These are phyloP conservation scores for Andrena chrysosceles DNA, from an alignment of 2,888 invertebrate genomes.

Conservation along the genomic window DNA sequence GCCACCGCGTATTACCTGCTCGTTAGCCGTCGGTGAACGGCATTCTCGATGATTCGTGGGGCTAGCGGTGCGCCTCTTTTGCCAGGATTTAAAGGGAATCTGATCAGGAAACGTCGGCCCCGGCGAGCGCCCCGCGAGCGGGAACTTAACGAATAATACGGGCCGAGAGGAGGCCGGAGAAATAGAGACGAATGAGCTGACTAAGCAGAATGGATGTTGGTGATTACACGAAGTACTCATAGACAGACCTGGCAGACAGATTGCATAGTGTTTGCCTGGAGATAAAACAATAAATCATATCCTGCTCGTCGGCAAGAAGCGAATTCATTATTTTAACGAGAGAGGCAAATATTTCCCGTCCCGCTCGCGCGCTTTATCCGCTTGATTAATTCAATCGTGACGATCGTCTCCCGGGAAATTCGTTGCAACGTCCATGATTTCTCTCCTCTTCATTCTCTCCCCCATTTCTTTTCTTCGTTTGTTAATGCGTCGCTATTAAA, in stretches of 20 bases:
- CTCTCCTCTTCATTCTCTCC: background rate
- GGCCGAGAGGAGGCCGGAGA: background rate
- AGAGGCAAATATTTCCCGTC: constrained; percentile 15
- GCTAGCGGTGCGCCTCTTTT: constrained; percentile 19
- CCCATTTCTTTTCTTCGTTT: no score
- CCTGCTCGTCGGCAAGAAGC: background rate
- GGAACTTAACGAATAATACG: background rate
- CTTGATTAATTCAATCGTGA: constrained; percentile 32
- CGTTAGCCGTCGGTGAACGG: constrained; percentile 44
- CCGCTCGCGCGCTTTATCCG: background rate
- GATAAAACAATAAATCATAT: constrained; percentile 48
- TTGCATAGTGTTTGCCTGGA: constrained; percentile 15
- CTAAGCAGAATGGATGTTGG: constrained; percentile 33
- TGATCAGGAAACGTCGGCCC: constrained; percentile 7
- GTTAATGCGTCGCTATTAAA: constrained; percentile 13
- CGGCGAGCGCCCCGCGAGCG: background rate
- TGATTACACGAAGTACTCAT: constrained; percentile 34
- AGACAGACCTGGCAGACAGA: constrained; percentile 28
- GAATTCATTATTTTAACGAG: constrained; percentile 38
- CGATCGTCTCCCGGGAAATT: constrained; percentile 5
- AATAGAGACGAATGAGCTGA: constrained; percentile 21
- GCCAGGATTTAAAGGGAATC: constrained; percentile 15
- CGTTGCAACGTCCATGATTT: background rate
- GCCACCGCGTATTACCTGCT: constrained; percentile 45
- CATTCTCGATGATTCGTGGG: constrained; percentile 19